Percentiles rank a stretch among this genome's conserved stretches.
Conservation (phyloP, 2,797 vertebrate species). For the Miichthys miiuy region DNA sequence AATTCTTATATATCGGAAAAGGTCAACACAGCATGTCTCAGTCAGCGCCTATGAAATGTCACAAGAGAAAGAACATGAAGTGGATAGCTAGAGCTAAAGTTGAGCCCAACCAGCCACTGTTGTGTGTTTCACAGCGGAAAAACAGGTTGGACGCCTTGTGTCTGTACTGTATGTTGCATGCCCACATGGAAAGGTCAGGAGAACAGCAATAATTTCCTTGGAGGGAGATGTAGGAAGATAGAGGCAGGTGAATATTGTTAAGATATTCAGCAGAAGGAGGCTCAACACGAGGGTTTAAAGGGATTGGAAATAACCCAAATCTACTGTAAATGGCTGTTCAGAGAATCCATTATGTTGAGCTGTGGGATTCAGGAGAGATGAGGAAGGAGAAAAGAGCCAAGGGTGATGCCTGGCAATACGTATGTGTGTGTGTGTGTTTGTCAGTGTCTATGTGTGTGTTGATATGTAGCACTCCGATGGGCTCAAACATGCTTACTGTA, state of each 20-base stretch:
- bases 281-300: not conserved
- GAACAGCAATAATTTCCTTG: slow-evolving; percentile 53
- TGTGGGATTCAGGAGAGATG: slow-evolving; percentile 27
- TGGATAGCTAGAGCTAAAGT: not conserved
- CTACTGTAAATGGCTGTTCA: not conserved
- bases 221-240: slow-evolving; percentile 35
- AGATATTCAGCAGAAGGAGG: slow-evolving; percentile 18
- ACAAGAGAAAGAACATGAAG: slow-evolving; percentile 22
- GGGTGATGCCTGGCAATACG: slow-evolving; percentile 16
- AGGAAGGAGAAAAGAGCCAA: slow-evolving; percentile 2
- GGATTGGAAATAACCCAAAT: slow-evolving; percentile 35
- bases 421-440: slow-evolving; percentile 3
- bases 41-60: slow-evolving; percentile 45
- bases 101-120: not conserved
- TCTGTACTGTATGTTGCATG: slow-evolving; percentile 27
- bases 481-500: slow-evolving; percentile 6
- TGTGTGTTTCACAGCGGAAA: slow-evolving; percentile 21
- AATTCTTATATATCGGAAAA: slow-evolving; percentile 46
- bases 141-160: not conserved
- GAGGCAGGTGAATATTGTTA: slow-evolving; percentile 34
- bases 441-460: slow-evolving; percentile 1
- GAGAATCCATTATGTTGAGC: slow-evolving; percentile 38
- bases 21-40: slow-evolving; percentile 37
- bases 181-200: slow-evolving; percentile 54
- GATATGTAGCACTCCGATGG: slow-evolving; percentile 15